Conservation (phyloP, 2,888 invertebrate species). For the Parelbella ahira region DNA sequence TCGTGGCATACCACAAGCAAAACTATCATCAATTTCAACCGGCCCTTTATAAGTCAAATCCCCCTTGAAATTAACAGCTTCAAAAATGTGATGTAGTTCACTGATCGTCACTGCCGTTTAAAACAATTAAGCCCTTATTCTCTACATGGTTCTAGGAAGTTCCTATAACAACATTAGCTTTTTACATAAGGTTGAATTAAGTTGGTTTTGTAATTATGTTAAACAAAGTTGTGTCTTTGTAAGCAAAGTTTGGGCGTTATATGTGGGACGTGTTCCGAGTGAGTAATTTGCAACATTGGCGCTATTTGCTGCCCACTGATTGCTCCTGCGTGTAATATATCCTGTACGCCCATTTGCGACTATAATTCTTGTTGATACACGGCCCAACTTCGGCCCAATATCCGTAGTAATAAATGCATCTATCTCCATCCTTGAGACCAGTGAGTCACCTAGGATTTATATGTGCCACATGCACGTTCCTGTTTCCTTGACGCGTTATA, state of each 20-base stretch:
- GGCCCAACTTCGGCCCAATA: slow-evolving; percentile 17
- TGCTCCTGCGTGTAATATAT: slow-evolving; percentile 24
- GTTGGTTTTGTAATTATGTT: too few species aligned
- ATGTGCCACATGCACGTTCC: slow-evolving; percentile 11
- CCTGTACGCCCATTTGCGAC: slow-evolving; percentile 24
- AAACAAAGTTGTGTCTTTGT: too few species aligned
- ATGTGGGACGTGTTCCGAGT: slow-evolving; percentile 16
- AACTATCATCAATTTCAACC: too few species aligned
- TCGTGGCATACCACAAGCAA: too few species aligned
- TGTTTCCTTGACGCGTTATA: slow-evolving; percentile 21
- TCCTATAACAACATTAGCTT: background rate
- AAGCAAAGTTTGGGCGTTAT: slow-evolving; percentile 16
- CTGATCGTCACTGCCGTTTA: too few species aligned
- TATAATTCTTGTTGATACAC: slow-evolving; percentile 22
- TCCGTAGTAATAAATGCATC: slow-evolving; percentile 17
- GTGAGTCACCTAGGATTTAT: slow-evolving; percentile 21
- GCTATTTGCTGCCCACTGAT: slow-evolving; percentile 21
- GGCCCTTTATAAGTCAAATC: too few species aligned
- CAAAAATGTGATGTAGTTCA: too few species aligned
- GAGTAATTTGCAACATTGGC: slow-evolving; percentile 13
- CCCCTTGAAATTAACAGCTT: too few species aligned
- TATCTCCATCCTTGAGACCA: slow-evolving; percentile 9
- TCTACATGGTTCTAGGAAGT: too few species aligned
- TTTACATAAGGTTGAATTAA: background rate
- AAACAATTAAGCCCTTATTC: too few species aligned